These are phyloP conservation scores for Agrochola litura DNA, from an alignment of 2,888 invertebrate genomes.

Conservation along the genomic window DNA sequence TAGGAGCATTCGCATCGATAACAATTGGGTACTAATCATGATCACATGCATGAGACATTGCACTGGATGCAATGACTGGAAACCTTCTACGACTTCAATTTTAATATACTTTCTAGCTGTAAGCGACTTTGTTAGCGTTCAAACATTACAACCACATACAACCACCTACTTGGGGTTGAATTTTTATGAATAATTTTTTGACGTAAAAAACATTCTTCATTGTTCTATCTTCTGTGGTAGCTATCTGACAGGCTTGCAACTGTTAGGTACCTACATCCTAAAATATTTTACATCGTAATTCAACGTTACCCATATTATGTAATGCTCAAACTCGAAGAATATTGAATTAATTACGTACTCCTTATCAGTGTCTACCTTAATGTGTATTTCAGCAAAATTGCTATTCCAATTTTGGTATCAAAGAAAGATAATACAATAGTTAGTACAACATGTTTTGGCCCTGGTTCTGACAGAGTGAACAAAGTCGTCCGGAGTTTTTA, in stretches of 20 bases:
- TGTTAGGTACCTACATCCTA: neutral
- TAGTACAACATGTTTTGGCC: conserved; percentile 18
- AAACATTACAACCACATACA: neutral
- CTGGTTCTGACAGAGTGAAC: neutral
- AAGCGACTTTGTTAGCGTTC: neutral
- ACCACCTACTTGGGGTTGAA: neutral
- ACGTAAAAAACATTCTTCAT: neutral
- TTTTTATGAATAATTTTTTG: neutral
- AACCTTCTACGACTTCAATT: neutral
- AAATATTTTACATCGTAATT: neutral
- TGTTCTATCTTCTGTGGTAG: neutral
- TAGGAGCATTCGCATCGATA: neutral
- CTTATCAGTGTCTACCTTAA: neutral
- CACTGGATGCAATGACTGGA: conserved; percentile 7
- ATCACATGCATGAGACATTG: neutral
- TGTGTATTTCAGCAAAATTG: neutral
- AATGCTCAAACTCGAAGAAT: neutral
- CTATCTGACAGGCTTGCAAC: neutral
- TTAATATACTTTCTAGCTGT: neutral
- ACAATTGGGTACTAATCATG: conserved; percentile 8
- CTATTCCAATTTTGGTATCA: neutral
- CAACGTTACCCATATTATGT: neutral
- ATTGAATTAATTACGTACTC: neutral
- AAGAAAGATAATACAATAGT: neutral
- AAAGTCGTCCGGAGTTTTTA: conserved; percentile 1